Conservation (phyloP, 1,140 invertebrate species). For the Battus philenor region DNA sequence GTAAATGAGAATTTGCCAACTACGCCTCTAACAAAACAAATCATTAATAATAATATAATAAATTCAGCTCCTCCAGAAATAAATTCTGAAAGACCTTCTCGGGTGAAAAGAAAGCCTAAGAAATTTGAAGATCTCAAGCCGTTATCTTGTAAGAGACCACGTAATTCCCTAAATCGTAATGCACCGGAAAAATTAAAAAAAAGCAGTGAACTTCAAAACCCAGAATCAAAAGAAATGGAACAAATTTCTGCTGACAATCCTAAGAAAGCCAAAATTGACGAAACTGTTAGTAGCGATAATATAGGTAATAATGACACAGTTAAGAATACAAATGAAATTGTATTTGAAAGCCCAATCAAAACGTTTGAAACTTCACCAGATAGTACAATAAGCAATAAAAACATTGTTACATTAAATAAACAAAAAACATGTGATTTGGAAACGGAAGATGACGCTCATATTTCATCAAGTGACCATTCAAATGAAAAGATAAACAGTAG, state of each 20-base stretch:
- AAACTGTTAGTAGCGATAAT: slow-evolving; percentile 14
- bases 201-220: not conserved
- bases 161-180: slow-evolving; percentile 27
- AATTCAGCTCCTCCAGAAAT: slow-evolving; percentile 51
- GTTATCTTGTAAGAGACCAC: slow-evolving; percentile 39
- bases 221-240: not conserved
- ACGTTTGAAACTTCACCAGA: not conserved
- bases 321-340: slow-evolving; percentile 3
- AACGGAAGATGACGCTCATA: not conserved
- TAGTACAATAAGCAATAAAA: not conserved
- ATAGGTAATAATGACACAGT: not conserved
- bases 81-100: slow-evolving; percentile 47
- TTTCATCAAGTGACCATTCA: not conserved
- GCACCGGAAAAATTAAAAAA: slow-evolving; percentile 16
- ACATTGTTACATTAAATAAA: slow-evolving; percentile 1
- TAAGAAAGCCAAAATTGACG: not conserved
- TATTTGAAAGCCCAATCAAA: not conserved
- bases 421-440: slow-evolving; percentile 7
- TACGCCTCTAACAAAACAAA: slow-evolving; percentile 33
- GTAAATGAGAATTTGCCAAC: slow-evolving; percentile 31
- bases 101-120: slow-evolving; percentile 66
- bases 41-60: slow-evolving; percentile 17
- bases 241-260: not conserved
- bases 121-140: slow-evolving; percentile 58
- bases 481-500: not conserved